phyloP scores from a whole-genome alignment of 2,113 vertebrate genomes.

The Lophotis ruficrista region DNA sequence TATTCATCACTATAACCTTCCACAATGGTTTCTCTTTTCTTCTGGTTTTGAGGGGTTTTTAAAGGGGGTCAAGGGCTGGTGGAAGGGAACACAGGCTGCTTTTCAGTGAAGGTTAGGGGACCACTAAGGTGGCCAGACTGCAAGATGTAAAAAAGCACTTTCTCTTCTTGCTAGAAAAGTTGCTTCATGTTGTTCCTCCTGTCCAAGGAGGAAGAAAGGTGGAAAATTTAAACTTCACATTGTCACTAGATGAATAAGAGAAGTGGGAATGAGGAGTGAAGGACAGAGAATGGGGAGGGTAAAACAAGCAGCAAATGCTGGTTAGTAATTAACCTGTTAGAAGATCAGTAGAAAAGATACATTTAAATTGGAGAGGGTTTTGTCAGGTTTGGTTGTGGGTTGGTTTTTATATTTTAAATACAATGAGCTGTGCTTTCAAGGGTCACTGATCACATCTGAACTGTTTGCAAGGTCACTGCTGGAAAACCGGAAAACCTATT shows the following conservation, averaged over 20 bases:
- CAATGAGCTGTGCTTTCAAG: background rate
- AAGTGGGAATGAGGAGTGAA: background rate
- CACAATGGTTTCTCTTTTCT: background rate
- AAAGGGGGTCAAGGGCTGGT: accelerated
- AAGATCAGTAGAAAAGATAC: background rate
- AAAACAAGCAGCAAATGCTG: background rate
- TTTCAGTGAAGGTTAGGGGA: background rate
- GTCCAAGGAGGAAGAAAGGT: background rate
- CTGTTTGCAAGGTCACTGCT: background rate
- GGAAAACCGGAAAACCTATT: background rate
- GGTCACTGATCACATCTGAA: background rate
- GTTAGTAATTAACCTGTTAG: background rate
- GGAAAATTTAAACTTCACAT: background rate
- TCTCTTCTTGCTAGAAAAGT: background rate
- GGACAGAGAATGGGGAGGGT: background rate
- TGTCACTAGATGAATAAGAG: background rate
- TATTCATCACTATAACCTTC: background rate
- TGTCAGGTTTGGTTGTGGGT: background rate
- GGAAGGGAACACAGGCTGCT: background rate
- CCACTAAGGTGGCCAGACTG: background rate
- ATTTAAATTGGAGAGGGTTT: background rate
- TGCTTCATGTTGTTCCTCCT: background rate
- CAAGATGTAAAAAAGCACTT: background rate
- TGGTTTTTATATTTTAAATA: background rate
- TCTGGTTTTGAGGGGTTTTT: background rate